Conservation (phyloP, 2,113 vertebrate species). For the Lepus americanus region DNA sequence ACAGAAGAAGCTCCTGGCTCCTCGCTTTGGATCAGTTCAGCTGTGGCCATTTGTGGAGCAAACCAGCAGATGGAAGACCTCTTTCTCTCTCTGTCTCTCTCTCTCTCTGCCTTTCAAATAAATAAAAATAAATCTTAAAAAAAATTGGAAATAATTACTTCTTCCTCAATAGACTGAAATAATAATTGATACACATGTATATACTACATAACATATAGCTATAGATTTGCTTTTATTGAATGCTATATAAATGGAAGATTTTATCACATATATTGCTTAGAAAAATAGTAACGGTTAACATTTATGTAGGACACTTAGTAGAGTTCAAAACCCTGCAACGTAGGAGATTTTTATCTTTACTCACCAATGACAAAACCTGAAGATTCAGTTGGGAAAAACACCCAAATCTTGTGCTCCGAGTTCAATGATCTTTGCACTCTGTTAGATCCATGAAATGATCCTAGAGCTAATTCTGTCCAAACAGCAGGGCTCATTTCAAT, state of each 20-base stretch:
- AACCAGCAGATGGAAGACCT: too few relatives aligned
- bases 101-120: too few relatives aligned
- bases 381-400: background rate
- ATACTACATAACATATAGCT: background rate
- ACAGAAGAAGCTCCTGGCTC: too few relatives aligned
- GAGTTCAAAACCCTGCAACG: constrained; percentile 8
- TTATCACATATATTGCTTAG: background rate
- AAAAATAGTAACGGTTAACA: background rate
- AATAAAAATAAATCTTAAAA: too few relatives aligned
- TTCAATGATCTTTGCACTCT: background rate
- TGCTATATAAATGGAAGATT: background rate
- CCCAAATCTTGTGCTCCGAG: background rate
- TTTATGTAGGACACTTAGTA: background rate
- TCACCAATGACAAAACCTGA: background rate
- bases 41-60: too few relatives aligned
- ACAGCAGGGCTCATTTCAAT: background rate
- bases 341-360: background rate
- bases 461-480: background rate
- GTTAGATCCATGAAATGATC: background rate
- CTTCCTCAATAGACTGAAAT: background rate
- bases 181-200: background rate
- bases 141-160: background rate
- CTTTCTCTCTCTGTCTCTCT: too few relatives aligned
- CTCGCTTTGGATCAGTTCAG: too few relatives aligned
- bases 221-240: background rate